A percentile compares a stretch with the other conserved stretches of the same genome.
Evolutionary conservation across 2,113 vertebrate genomes (phyloP).

Genomic region (Sterrhoptilus dennistouni): DNA sequence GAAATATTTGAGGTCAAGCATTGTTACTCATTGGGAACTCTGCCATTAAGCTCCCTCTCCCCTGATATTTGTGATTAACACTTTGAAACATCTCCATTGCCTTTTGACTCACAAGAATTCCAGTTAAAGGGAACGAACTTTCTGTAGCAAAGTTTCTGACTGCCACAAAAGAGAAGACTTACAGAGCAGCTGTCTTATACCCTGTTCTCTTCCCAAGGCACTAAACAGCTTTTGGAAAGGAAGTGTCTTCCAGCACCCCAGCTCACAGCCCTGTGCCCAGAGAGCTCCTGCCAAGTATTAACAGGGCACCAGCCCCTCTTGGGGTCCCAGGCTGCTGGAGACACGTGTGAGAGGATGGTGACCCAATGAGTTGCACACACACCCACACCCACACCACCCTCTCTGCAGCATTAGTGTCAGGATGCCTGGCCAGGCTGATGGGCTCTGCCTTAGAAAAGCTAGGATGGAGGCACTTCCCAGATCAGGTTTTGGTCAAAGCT

Average conservation of each 20-base stretch:
- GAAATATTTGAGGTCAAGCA: conserved; percentile 27
- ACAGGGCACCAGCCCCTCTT: fast-evolving
- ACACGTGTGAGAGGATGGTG: fast-evolving
- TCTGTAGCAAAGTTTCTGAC: neutral
- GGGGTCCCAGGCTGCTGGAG: neutral
- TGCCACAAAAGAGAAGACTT: neutral
- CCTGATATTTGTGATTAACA: conserved; percentile 51
- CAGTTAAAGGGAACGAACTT: neutral
- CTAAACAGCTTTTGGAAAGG: neutral
- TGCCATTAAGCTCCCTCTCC: neutral
- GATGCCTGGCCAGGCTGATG: neutral
- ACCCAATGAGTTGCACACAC: fast-evolving
- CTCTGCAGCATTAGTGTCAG: neutral
- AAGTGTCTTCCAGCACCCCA: neutral
- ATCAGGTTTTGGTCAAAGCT: neutral
- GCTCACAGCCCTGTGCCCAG: neutral
- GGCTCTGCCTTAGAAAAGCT: neutral
- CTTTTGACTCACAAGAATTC: conserved; percentile 35
- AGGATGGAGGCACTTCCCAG: neutral
- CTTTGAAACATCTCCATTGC: conserved; percentile 19
- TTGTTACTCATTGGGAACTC: conserved; percentile 10
- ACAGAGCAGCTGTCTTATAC: neutral
- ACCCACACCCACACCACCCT: neutral
- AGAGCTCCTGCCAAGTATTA: neutral
- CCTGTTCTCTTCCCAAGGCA: neutral